Evolutionary conservation across 2,797 vertebrate species (phyloP), one percentile per base, ranked within the genome.

Genomic region (Morelia viridis): DNA sequence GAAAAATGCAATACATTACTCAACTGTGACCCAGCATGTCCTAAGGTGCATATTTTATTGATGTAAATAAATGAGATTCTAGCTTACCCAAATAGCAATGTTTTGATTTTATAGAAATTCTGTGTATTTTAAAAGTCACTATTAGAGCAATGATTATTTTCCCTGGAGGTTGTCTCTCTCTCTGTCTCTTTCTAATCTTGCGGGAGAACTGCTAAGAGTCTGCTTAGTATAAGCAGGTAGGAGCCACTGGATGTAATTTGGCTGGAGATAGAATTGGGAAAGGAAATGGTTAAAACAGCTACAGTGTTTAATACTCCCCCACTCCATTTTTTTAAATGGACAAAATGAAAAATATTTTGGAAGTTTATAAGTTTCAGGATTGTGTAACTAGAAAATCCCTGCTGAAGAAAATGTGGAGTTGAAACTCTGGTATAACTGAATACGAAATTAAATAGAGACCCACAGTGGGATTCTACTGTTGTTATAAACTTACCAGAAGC

Each of bases 41-140:
- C 92, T 96, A 93, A 96, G 92, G 95, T 96, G 57, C 93, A 94
- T 97, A 96, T 97, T 97, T 96, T 96, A 96, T 96, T 97, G 96
- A 97, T 95, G 93, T 94, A 97, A 97, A 97, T 97, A 97, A 96
- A 97, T 95, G 95, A 95, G 94, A 96, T 95, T 97, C 92, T 94
- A 92, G 91, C 89, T 91, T 93, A 93, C 46, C 68, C 35, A 91
- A 95, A 94, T 92, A 91, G 53, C 87, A 95, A 28, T 95, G 93
- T 96, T 97, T 97, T 97, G 93, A 94, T 96, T 97, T 96, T 94
- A 95, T 90, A 96, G 93, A 95, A 97, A 95, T 93, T 94, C 5
- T 96, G 85, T 94, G 92, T 95, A 95, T 56, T 93, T 95, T 93
- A 94, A 93, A 97, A 96, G 80, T 95, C 95, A 65, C 94, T 94